Percentiles rank a stretch among this genome's conserved stretches.
Conservation (phyloP, 1,140 invertebrate genomes). For the Drosophila ogumai region DNA sequence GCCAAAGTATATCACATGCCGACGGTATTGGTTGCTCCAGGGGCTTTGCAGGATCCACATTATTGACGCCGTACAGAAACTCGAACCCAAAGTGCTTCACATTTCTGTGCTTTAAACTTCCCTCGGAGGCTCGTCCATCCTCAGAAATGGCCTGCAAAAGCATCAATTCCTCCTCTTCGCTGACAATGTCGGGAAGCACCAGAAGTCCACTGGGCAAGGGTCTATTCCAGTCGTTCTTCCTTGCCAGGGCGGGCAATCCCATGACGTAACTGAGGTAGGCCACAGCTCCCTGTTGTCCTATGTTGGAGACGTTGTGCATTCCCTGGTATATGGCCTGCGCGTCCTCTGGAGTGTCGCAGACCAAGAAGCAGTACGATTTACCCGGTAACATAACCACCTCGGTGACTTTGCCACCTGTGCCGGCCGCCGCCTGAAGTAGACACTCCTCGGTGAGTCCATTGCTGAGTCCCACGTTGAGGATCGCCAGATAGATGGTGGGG, state of each 20-base stretch:
- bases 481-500: conserved; percentile 52
- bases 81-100: conserved; percentile 98
- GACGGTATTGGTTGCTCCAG: conserved; percentile 89
- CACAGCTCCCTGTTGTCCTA: conserved; percentile 86
- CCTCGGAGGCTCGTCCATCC: conserved; percentile 62
- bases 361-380: conserved; percentile 92
- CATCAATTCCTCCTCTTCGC: conserved; percentile 89
- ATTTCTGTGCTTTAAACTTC: conserved; percentile 91
- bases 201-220: conserved; percentile 89
- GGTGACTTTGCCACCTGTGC: conserved; percentile 85
- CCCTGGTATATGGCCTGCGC: conserved; percentile 86
- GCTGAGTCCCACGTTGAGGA: conserved; percentile 90
- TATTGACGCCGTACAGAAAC: conserved; percentile 96
- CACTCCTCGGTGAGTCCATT: conserved; percentile 89
- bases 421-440: conserved; percentile 86
- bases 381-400: conserved; percentile 88
- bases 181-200: conserved; percentile 91
- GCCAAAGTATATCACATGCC: conserved; percentile 89
- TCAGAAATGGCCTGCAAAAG: conserved; percentile 88
- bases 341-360: conserved; percentile 85
- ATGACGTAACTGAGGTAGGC: conserved; percentile 88
- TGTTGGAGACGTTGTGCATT: conserved; percentile 86
- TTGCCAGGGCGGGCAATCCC: conserved; percentile 55
- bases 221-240: conserved; percentile 57
- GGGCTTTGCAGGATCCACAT: conserved; percentile 91